Percentiles rank a stretch among this genome's conserved stretches.
Evolutionary conservation across 2,888 invertebrate species (phyloP).

Genomic region (Ornithoptera alexandrae): DNA sequence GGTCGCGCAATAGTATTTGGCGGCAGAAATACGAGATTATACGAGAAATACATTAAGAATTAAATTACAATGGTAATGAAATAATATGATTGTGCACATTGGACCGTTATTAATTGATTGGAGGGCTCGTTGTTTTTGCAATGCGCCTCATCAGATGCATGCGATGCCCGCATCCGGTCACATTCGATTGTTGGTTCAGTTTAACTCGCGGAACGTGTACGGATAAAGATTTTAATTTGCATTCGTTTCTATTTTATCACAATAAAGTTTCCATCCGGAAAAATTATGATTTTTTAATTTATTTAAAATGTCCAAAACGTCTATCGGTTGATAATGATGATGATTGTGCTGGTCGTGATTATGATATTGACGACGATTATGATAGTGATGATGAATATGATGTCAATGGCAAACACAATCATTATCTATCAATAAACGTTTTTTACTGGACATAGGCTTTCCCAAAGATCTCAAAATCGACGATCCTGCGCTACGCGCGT

Average conservation of each 20-base stretch:
- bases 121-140: conserved; percentile 5
- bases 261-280: background rate
- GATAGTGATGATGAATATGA: no score
- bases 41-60: background rate
- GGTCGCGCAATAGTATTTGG: no score
- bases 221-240: background rate
- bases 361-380: no score
- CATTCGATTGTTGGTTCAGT: conserved; percentile 3
- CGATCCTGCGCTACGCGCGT: no score
- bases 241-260: background rate
- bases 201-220: conserved; percentile 4
- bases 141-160: conserved; percentile 2
- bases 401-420: no score
- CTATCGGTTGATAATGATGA: no score
- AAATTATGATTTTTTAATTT: background rate
- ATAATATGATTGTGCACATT: background rate
- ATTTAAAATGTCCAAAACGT: no score
- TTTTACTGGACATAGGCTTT: no score
- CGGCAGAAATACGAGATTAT: no score
- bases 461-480: no score
- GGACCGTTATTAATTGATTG: background rate
- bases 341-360: no score
- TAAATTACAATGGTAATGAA: background rate
- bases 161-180: background rate
- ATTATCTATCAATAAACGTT: no score